A percentile compares a stretch with the other conserved stretches of the same genome.
These are phyloP conservation scores for Globodera ellingtonae DNA, from an alignment of 1,140 invertebrate genomes.

Conservation along the genomic window DNA sequence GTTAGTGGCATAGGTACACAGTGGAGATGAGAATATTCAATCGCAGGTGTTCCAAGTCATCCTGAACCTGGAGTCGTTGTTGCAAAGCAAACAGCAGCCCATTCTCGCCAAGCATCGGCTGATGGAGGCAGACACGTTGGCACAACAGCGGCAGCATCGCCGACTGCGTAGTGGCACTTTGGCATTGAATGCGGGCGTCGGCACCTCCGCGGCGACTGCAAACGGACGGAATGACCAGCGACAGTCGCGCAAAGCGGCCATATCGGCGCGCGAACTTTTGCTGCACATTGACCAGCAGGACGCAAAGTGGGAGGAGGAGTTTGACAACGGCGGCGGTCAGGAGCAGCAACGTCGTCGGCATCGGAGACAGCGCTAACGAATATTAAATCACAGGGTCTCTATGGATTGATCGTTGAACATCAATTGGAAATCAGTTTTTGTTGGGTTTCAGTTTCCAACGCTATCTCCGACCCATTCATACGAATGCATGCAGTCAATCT, in stretches of 20 bases:
- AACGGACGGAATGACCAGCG: neutral
- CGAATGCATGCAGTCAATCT: no score
- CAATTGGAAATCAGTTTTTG: no score
- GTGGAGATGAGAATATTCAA: no score
- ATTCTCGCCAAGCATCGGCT: slow-evolving; percentile 2
- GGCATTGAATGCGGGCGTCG: neutral
- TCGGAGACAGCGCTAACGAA: neutral
- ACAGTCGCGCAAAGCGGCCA: neutral
- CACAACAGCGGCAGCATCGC: neutral
- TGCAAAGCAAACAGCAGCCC: neutral
- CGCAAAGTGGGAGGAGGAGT: neutral
- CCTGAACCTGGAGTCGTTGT: neutral
- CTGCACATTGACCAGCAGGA: neutral
- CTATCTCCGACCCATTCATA: no score
- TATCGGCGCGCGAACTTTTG: neutral
- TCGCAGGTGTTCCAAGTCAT: neutral
- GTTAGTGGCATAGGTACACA: neutral
- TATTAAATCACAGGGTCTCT: no score
- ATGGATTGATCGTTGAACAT: no score
- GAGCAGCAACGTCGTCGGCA: neutral
- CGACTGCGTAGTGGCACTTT: neutral
- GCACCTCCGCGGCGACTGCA: neutral
- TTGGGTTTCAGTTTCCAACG: no score
- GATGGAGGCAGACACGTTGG: neutral
- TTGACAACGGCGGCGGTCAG: neutral